Evolutionary conservation across 2,113 vertebrate species (phyloP).

Genomic region (Arothron firmamentum): DNA sequence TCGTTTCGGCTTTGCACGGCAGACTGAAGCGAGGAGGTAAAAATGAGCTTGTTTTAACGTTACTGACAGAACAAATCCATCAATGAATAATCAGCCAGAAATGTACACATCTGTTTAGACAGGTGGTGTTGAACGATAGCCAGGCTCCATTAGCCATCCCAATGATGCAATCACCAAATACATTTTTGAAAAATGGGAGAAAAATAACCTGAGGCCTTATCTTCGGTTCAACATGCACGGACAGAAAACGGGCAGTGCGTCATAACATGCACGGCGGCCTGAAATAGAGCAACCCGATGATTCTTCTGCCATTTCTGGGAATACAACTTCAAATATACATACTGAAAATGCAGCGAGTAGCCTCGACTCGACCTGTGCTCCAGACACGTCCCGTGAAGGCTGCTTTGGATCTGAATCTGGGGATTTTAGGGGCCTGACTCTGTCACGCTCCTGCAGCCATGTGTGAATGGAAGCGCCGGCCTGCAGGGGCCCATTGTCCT

Average conservation of each 20-base stretch:
- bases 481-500: too few relatives aligned
- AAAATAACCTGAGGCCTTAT: conserved; percentile 1
- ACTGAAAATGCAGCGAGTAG: too few relatives aligned
- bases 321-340: too few relatives aligned
- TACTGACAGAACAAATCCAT: background rate
- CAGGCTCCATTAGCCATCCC: conserved; percentile 10
- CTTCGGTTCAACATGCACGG: background rate
- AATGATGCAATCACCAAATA: conserved; percentile 9
- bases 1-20: too few relatives aligned
- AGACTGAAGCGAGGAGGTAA: background rate
- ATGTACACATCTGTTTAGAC: conserved; percentile 9
- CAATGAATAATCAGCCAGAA: background rate
- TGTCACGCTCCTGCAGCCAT: too few relatives aligned
- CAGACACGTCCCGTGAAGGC: too few relatives aligned
- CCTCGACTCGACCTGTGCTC: too few relatives aligned
- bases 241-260: background rate
- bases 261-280: background rate
- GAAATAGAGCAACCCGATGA: too few relatives aligned
- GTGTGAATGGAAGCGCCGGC: too few relatives aligned
- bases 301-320: too few relatives aligned
- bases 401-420: too few relatives aligned
- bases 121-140: conserved; percentile 5
- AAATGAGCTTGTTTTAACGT: background rate
- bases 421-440: too few relatives aligned
- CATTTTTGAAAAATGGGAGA: background rate